Conservation (phyloP, 30 jellyfish, hydroid and myxozoan genomes). For the Catostylus mosaicus region DNA sequence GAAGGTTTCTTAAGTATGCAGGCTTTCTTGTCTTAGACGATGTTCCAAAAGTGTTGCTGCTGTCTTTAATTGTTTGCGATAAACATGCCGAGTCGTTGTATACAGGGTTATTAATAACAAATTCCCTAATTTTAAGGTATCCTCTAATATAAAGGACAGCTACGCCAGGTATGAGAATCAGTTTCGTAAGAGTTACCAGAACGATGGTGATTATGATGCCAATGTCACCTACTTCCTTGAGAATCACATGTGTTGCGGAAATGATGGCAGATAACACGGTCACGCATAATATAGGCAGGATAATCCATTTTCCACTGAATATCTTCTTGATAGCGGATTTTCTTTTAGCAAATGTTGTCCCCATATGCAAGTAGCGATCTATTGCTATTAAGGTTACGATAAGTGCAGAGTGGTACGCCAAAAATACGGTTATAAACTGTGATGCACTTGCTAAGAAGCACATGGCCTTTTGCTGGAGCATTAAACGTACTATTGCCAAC, state of each 20-base stretch:
- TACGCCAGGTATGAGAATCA: not conserved
- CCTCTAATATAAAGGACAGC: constrained; percentile 10
- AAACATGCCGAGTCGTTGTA: not conserved
- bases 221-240: not conserved
- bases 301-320: not conserved
- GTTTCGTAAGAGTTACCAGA: not conserved
- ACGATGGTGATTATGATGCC: not conserved
- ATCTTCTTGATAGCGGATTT: not conserved
- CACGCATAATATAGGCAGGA: not conserved
- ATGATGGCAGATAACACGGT: not conserved
- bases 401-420: not conserved
- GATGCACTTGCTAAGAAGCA: not conserved
- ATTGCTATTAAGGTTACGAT: too few species aligned
- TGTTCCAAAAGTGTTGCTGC: not conserved
- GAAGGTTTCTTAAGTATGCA: constrained; percentile 8
- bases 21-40: not conserved
- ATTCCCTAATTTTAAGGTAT: not conserved
- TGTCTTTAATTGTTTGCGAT: not conserved
- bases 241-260: not conserved
- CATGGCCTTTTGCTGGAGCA: too few species aligned
- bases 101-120: constrained; percentile 13
- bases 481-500: too few species aligned
- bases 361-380: too few species aligned
- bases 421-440: not conserved
- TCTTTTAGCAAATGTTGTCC: not conserved